These are phyloP conservation scores for Gymnocheta viridis DNA, from an alignment of 2,888 invertebrate species.

Conservation along the genomic window DNA sequence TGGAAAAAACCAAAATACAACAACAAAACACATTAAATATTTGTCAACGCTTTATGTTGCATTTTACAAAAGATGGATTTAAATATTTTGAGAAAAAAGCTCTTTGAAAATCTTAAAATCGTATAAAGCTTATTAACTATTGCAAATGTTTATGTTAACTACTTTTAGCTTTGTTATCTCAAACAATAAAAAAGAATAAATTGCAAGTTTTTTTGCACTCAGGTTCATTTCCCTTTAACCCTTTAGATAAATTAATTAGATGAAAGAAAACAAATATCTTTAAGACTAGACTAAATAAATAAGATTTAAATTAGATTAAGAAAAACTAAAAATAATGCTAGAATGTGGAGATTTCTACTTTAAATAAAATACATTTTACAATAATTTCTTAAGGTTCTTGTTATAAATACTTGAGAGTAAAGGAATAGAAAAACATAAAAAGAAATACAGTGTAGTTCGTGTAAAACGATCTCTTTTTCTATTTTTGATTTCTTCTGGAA, in stretches of 20 bases:
- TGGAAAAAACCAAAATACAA: too few species aligned
- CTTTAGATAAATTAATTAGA: not conserved
- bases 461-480: not conserved
- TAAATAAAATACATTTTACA: not conserved
- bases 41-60: too few species aligned
- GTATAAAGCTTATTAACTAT: too few species aligned
- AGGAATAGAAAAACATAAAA: not conserved
- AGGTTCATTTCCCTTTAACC: conserved; percentile 35
- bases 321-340: conserved; percentile 2
- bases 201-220: not conserved
- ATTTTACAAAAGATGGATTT: too few species aligned
- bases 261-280: not conserved
- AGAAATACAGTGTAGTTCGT: not conserved
- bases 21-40: too few species aligned
- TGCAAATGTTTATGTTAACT: too few species aligned
- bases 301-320: conserved; percentile 18
- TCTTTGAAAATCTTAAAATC: too few species aligned
- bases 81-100: too few species aligned
- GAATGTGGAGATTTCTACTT: not conserved
- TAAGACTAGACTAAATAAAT: conserved; percentile 30
- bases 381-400: not conserved
- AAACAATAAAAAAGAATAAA: not conserved
- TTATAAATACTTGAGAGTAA: not conserved
- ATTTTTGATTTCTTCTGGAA: not conserved
- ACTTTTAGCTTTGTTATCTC: too few species aligned